Percentiles rank a stretch among this genome's conserved stretches.
These are phyloP conservation scores for Drosophila fulvimacula DNA, from an alignment of 2,888 invertebrate genomes.

Conservation along the genomic window DNA sequence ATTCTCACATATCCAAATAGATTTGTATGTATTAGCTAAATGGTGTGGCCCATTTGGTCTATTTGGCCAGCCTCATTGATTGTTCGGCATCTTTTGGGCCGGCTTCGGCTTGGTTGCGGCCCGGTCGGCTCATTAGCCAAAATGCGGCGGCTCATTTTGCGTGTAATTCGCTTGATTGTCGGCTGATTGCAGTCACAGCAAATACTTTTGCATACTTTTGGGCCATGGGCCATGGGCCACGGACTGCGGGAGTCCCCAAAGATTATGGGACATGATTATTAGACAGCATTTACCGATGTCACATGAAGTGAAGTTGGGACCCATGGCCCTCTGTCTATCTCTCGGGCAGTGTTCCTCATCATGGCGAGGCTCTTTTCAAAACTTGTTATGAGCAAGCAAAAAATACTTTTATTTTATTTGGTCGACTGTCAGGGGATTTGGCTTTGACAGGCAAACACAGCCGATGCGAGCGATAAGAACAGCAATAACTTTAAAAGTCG, in stretches of 20 bases:
- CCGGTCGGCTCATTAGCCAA: conserved; percentile 56
- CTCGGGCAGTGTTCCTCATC: background rate
- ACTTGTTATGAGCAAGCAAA: conserved; percentile 32
- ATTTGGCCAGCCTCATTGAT: conserved; percentile 47
- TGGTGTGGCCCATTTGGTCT: conserved; percentile 32
- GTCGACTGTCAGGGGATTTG: conserved; percentile 63
- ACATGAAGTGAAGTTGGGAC: conserved; percentile 54
- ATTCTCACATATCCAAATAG: conserved; percentile 14
- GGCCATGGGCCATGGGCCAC: background rate
- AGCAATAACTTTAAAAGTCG: conserved; percentile 77
- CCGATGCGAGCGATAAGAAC: conserved; percentile 60
- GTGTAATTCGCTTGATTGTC: conserved; percentile 65
- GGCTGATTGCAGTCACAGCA: conserved; percentile 44
- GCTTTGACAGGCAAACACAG: conserved; percentile 52
- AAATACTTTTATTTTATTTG: conserved; percentile 13
- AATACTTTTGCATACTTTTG: conserved; percentile 56
- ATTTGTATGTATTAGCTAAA: conserved; percentile 27
- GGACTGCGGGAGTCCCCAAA: conserved; percentile 28
- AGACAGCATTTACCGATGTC: conserved; percentile 62
- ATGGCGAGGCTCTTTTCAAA: background rate
- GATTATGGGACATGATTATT: conserved; percentile 56
- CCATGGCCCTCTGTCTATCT: background rate
- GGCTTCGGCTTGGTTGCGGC: conserved; percentile 33
- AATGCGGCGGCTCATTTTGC: conserved; percentile 40
- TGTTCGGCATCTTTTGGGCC: conserved; percentile 33